Conservation (phyloP, 2,888 invertebrate species). For the Maniola hyperantus region DNA sequence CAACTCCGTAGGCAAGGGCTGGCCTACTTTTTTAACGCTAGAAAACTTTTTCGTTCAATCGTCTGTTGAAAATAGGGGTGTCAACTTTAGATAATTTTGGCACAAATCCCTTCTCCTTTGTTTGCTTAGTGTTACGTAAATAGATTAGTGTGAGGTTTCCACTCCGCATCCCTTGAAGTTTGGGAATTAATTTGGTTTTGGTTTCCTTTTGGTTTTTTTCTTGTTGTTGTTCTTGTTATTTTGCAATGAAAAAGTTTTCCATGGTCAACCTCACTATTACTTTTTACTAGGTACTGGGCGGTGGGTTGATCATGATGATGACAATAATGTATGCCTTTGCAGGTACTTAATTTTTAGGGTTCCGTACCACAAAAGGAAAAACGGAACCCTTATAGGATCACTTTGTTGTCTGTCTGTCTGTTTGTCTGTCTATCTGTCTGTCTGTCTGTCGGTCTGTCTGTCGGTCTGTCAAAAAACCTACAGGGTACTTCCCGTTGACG, state of each 20-base stretch:
- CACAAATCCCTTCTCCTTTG: slow-evolving; percentile 16
- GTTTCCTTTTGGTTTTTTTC: neutral
- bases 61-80: slow-evolving; percentile 27
- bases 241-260: neutral
- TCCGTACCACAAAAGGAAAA: too few relatives aligned
- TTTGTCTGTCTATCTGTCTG: too few relatives aligned
- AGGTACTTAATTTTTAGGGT: too few relatives aligned
- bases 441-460: too few relatives aligned
- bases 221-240: neutral
- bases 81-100: slow-evolving; percentile 25
- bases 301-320: too few relatives aligned
- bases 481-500: too few relatives aligned
- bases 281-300: too few relatives aligned
- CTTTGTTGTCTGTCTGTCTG: too few relatives aligned
- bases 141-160: slow-evolving; percentile 11
- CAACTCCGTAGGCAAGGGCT: slow-evolving; percentile 26
- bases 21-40: slow-evolving; percentile 29
- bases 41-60: slow-evolving; percentile 31
- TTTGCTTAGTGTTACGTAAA: slow-evolving; percentile 19
- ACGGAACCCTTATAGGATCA: too few relatives aligned
- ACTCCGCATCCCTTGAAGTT: slow-evolving; percentile 9
- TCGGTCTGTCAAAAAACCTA: too few relatives aligned
- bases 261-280: neutral
- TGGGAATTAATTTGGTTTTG: neutral
- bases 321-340: too few relatives aligned